A percentile compares a stretch with the other conserved stretches of the same genome.
phyloP scores from a whole-genome alignment of 2,888 invertebrate genomes.

The Sericinus montela region DNA sequence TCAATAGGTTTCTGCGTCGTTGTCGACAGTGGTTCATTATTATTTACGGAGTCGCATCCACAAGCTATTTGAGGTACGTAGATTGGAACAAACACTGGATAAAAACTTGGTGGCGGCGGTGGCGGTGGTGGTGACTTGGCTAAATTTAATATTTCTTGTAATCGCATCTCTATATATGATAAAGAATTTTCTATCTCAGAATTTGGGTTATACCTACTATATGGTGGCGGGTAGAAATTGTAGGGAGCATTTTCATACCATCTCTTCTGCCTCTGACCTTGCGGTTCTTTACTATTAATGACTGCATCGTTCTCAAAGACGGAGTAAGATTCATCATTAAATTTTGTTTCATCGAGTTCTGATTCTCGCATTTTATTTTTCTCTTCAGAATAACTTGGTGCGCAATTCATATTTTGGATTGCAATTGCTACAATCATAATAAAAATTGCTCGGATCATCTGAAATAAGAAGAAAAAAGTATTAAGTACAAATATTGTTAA shows the following conservation, averaged over 20 bases:
- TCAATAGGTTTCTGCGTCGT: not conserved
- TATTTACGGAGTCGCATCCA: slow-evolving; percentile 32
- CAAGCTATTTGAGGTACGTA: slow-evolving; percentile 27
- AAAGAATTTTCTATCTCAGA: slow-evolving; percentile 13
- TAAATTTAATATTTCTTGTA: slow-evolving; percentile 12
- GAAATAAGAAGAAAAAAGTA: slow-evolving; percentile 35
- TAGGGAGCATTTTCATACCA: slow-evolving; percentile 32
- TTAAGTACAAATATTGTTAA: too few relatives aligned
- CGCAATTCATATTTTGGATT: slow-evolving; percentile 41
- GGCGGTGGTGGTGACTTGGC: slow-evolving; percentile 31
- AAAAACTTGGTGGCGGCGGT: slow-evolving; percentile 25
- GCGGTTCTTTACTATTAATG: slow-evolving; percentile 23
- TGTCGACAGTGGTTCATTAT: not conserved
- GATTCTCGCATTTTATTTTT: slow-evolving; percentile 1
- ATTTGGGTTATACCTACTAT: slow-evolving; percentile 5
- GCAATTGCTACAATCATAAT: slow-evolving; percentile 39
- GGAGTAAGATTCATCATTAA: slow-evolving; percentile 29
- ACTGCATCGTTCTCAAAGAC: slow-evolving; percentile 27
- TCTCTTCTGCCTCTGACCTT: slow-evolving; percentile 37
- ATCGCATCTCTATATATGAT: slow-evolving; percentile 3
- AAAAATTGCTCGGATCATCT: slow-evolving; percentile 48
- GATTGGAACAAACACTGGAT: slow-evolving; percentile 47
- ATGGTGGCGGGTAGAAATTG: slow-evolving; percentile 10
- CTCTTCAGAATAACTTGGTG: slow-evolving; percentile 41
- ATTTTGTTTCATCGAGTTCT: slow-evolving; percentile 27